Conservation (phyloP, 2,113 vertebrate species). For the Macquaria australasica region DNA sequence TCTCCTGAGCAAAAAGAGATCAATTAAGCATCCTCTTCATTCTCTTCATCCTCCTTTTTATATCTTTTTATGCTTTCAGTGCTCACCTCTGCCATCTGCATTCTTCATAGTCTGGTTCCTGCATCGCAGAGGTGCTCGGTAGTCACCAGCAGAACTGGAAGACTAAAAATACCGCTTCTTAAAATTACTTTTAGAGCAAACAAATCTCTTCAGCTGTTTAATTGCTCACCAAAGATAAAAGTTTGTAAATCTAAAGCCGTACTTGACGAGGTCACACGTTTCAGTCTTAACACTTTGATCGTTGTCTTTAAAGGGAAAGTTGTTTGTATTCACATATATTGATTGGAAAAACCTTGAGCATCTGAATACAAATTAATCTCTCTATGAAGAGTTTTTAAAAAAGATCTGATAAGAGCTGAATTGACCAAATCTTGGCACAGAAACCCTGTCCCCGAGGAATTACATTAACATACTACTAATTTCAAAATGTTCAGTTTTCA, state of each 20-base stretch:
- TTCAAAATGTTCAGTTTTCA: no score
- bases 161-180: no score
- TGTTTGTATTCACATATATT: slow-evolving; percentile 10
- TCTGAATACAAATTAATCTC: slow-evolving; percentile 14
- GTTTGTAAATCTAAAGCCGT: background rate
- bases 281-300: background rate
- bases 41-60: background rate
- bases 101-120: background rate
- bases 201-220: background rate
- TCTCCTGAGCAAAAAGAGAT: no score
- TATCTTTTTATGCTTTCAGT: background rate
- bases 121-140: background rate
- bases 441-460: no score
- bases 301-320: background rate
- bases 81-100: background rate
- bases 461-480: no score
- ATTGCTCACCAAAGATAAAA: background rate
- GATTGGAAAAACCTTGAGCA: background rate
- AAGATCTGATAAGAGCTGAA: background rate
- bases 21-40: background rate
- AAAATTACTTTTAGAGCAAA: no score
- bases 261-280: background rate
- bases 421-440: background rate
- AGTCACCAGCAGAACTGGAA: background rate
- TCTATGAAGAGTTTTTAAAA: background rate